Evolutionary conservation across 2,888 invertebrate genomes (phyloP), one percentile per base, ranked within the genome.

Genomic region (Heteropelma amictum): DNA sequence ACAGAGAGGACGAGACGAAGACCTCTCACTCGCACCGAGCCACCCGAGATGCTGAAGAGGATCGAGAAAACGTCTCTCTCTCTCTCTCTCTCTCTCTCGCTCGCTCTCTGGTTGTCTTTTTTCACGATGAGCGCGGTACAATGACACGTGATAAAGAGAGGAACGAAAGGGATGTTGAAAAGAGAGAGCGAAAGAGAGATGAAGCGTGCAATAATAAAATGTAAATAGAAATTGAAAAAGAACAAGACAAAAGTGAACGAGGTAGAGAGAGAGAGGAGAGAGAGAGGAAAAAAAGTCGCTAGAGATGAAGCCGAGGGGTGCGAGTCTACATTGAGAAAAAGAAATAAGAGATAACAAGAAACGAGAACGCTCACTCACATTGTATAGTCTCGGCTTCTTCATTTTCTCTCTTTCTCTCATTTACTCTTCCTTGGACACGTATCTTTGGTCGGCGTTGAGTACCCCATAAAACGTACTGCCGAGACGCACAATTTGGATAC

Each of bases 401-500:
- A 53, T 67, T 47, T 21, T 42, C 30, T 30, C 35, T 35, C 28
- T 47, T 12, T 35, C 47, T 67, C 56, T 54, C 33, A 56, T 51
- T 42, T 23, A 33, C 19, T 45, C 47, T 12, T 26, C 26, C 28
- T 51, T 47, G 56, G 40, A 69, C 69, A 61, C 51, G 60, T 65
- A 45, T 75, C 70, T 65, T 70, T 54, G 74, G 70, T 56, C 70
- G 67, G 65, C 76, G 71, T 73, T 76, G 78, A 78, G 76, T 78
- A 65, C 70, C 76, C 42, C 76, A 78, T 76, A 76, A 78, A 78
- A 75, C 64, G 70, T 71, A 70, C 58, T 54, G 72, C 73, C 77
- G 76, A 73, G 76, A 72, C 64, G 76, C 77, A 80, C 81, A 81
- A 82, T 82, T 84, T 76, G 76, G 82, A 83, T 83, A 81, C 79